Conservation (phyloP, 2,888 invertebrate genomes). For the Chymomyza fuscimana region DNA sequence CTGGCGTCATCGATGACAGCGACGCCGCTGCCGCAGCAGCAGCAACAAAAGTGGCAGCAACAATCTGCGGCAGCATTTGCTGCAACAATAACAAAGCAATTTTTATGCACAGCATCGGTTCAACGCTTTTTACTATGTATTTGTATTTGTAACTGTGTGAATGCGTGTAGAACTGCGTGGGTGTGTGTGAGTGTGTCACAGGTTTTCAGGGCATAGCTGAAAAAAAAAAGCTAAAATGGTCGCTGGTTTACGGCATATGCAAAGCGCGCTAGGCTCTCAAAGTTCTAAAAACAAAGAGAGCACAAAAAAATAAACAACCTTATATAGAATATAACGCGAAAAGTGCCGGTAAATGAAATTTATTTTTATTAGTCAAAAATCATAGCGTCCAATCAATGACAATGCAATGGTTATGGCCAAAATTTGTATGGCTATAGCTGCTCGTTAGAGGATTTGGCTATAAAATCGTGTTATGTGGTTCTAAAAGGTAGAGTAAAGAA, state of each 20-base stretch:
- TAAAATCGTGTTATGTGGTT: background rate
- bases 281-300: constrained; percentile 29
- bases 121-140: constrained; percentile 18
- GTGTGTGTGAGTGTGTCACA: constrained; percentile 7
- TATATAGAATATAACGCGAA: constrained; percentile 22
- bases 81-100: constrained; percentile 73
- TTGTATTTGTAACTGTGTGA: background rate
- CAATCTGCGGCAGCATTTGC: constrained; percentile 24
- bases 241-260: constrained; percentile 33
- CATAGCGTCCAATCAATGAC: constrained; percentile 33
- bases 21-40: background rate
- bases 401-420: constrained; percentile 34
- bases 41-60: constrained; percentile 21
- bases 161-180: too few species aligned
- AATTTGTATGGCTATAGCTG: constrained; percentile 32
- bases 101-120: constrained; percentile 64
- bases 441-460: constrained; percentile 35
- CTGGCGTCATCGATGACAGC: constrained; percentile 17
- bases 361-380: constrained; percentile 57
- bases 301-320: constrained; percentile 7
- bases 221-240: constrained; percentile 54
- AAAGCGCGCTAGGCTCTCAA: constrained; percentile 40
- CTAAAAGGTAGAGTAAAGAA: background rate
- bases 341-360: constrained; percentile 58
- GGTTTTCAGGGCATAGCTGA: constrained; percentile 33